Conservation (phyloP, 2,888 invertebrate species). For the Pristionchus fissidentatus region DNA sequence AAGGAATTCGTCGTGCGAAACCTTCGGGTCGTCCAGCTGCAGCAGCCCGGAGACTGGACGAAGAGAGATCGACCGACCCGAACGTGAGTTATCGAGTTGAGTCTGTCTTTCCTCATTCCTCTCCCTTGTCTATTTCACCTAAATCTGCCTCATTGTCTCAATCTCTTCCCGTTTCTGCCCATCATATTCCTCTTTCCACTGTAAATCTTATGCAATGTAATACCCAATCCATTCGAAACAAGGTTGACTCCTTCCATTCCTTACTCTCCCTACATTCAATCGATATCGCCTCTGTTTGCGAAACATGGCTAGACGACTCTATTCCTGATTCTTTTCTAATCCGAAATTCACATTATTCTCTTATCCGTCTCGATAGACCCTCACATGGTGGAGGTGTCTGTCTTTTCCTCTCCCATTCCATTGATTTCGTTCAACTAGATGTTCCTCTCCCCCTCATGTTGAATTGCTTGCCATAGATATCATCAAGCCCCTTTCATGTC, state of each 20-base stretch:
- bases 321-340: background rate
- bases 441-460: background rate
- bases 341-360: background rate
- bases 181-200: background rate
- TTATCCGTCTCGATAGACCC: background rate
- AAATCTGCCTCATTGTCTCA: no score
- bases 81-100: background rate
- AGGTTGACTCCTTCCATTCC: background rate
- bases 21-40: background rate
- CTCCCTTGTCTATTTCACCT: background rate
- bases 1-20: background rate
- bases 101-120: background rate
- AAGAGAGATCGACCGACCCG: background rate
- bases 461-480: background rate
- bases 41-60: background rate
- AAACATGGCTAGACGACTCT: background rate
- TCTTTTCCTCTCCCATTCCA: background rate
- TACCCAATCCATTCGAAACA: background rate
- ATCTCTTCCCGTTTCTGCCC: background rate
- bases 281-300: background rate
- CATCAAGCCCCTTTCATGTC: background rate
- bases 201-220: background rate
- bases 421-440: background rate
- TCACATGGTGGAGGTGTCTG: background rate
- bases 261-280: background rate